Evolutionary conservation across 2,113 vertebrate species (phyloP).

Genomic region (Spizaetus ornatus): DNA sequence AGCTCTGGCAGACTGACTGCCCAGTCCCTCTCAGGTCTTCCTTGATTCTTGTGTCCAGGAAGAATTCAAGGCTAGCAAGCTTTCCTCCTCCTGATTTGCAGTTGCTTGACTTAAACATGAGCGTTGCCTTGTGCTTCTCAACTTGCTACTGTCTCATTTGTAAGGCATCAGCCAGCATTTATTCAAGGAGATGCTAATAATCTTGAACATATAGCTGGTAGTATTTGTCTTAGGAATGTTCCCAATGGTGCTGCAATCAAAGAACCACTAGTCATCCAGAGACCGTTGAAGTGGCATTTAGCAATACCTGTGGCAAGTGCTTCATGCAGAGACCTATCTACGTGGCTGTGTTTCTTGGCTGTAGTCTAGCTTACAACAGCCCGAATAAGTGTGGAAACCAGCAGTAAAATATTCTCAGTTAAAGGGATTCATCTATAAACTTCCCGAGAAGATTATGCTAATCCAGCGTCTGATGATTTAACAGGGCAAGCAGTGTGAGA

Average conservation of each 20-base stretch:
- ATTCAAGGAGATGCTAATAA: neutral
- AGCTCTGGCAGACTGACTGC: neutral
- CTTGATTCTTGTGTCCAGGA: neutral
- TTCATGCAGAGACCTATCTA: neutral
- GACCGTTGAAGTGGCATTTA: rapidly evolving
- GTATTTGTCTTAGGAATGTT: neutral
- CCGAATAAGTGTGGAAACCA: neutral
- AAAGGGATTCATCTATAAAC: neutral
- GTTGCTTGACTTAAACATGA: neutral
- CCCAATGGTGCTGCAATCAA: neutral
- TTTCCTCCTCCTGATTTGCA: neutral
- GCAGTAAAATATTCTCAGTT: neutral
- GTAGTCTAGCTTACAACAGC: neutral
- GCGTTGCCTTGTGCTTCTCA: neutral
- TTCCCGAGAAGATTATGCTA: neutral
- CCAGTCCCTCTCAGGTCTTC: neutral
- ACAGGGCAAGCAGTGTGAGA: neutral
- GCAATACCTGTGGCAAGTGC: neutral
- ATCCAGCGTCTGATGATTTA: neutral
- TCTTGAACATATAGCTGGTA: neutral
- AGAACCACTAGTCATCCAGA: neutral
- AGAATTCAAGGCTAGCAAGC: neutral
- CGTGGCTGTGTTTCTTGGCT: neutral
- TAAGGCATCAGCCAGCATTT: neutral
- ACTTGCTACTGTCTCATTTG: neutral